Conservation (phyloP, 2,113 vertebrate species). For the Pteruthius melanotis region DNA sequence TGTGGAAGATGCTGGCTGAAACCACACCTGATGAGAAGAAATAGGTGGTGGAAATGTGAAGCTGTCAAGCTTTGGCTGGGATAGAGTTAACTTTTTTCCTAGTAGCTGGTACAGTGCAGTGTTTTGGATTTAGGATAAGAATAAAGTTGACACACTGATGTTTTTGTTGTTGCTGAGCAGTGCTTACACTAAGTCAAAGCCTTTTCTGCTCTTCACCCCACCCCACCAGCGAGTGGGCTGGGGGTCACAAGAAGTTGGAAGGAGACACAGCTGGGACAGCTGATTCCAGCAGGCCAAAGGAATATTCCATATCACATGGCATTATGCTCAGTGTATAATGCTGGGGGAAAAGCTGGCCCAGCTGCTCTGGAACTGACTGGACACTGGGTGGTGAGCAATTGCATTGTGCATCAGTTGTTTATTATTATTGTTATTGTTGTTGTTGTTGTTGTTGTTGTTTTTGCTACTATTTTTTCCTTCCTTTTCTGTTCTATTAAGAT, state of each 20-base stretch:
- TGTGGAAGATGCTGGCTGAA: not conserved
- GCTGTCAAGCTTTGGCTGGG: not conserved
- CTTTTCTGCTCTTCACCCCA: not conserved
- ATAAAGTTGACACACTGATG: not conserved
- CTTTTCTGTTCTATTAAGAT: not conserved
- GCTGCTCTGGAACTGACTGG: not conserved
- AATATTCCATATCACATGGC: not conserved
- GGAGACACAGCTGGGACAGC: not conserved
- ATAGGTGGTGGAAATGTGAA: not conserved
- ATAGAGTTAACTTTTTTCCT: not conserved
- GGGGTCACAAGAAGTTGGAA: not conserved
- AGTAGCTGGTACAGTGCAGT: not conserved
- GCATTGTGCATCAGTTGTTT: not conserved
- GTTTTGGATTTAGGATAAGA: not conserved
- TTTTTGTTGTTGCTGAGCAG: not conserved
- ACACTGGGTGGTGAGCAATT: not conserved
- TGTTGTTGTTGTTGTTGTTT: not conserved
- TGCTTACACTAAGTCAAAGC: not conserved
- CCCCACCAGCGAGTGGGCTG: fast-evolving
- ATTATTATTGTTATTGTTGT: not conserved
- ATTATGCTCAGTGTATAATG: not conserved
- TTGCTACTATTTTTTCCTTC: not conserved
- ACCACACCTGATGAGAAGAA: not conserved
- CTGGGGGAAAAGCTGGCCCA: not conserved
- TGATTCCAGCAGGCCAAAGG: not conserved